Percentiles rank a stretch among this genome's conserved stretches.
phyloP scores from a whole-genome alignment of 2,113 vertebrate genomes.

The Odocoileus virginianus region DNA sequence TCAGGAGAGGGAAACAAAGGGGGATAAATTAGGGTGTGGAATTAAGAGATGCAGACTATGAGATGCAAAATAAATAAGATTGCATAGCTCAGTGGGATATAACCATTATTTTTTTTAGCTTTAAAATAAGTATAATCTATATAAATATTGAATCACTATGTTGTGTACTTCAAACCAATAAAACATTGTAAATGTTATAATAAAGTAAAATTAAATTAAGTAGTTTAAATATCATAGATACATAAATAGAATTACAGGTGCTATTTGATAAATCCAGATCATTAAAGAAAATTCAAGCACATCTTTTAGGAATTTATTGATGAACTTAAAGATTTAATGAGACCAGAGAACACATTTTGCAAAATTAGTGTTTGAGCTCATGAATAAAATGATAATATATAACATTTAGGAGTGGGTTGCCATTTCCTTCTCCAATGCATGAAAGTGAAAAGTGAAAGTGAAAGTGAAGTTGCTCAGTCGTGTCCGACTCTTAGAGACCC shows the following conservation, averaged over 20 bases:
- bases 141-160: neutral
- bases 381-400: neutral
- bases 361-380: neutral
- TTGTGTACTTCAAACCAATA: neutral
- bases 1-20: neutral
- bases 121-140: neutral
- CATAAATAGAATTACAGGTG: neutral
- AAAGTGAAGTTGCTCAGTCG: too few species aligned
- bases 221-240: neutral
- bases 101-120: neutral
- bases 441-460: too few species aligned
- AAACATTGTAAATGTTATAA: neutral
- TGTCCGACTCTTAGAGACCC: too few species aligned
- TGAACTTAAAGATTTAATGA: neutral
- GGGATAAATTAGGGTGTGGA: neutral
- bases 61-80: neutral
- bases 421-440: too few species aligned
- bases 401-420: neutral
- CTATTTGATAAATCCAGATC: neutral
- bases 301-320: neutral
- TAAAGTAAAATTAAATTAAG: neutral
- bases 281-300: neutral
- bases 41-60: neutral
- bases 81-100: neutral
- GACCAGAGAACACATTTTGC: neutral